Evolutionary conservation across 35 echinoderm and acorn worm genomes (phyloP).

Genomic region (Lytechinus pictus): DNA sequence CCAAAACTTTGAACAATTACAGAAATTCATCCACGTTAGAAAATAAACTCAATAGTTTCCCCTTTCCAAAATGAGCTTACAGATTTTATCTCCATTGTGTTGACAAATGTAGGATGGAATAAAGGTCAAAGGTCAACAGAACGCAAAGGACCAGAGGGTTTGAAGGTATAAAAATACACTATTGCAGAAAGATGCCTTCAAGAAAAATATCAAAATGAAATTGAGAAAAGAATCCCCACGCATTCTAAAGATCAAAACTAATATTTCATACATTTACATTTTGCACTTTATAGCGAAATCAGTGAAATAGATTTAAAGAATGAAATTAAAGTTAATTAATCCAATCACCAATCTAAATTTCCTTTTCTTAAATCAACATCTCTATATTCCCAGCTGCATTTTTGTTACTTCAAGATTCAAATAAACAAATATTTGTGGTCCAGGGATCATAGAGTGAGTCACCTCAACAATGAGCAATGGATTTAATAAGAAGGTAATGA

Average conservation of each 20-base stretch:
- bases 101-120: neutral
- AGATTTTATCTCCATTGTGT: constrained; percentile 6
- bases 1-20: neutral
- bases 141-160: neutral
- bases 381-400: neutral
- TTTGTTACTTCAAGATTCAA: neutral
- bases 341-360: neutral
- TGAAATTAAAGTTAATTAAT: neutral
- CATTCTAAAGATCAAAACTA: neutral
- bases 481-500: neutral
- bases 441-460: neutral
- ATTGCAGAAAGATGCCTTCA: neutral
- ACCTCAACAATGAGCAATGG: neutral
- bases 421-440: constrained; percentile 5
- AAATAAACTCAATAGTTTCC: neutral
- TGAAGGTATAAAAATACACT: constrained; percentile 3
- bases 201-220: constrained; percentile 5
- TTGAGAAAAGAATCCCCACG: neutral
- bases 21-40: neutral
- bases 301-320: neutral
- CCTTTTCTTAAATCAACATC: neutral
- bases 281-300: too few relatives aligned
- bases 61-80: neutral
- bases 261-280: too few relatives aligned
- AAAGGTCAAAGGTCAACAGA: neutral